phyloP scores from a whole-genome alignment of 2,797 vertebrate species.

The Eulemur mongoz region DNA sequence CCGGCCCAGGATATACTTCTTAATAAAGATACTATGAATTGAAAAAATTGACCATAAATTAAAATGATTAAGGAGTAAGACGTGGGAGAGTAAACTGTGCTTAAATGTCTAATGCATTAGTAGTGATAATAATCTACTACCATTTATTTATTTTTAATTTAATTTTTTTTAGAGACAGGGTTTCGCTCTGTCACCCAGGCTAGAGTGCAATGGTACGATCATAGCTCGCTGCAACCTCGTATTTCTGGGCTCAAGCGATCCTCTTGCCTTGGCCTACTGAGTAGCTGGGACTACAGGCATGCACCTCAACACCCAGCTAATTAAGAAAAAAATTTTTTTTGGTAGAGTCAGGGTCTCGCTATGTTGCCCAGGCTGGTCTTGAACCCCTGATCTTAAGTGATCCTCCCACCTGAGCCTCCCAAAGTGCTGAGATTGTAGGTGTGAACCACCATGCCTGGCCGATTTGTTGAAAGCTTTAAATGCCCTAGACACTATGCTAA shows the following conservation, averaged over 20 bases:
- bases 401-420: background rate
- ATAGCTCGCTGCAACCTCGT: background rate
- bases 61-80: background rate
- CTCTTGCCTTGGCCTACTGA: background rate
- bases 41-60: background rate
- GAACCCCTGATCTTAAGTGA: background rate
- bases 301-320: background rate
- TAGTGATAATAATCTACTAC: background rate
- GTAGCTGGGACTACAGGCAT: background rate
- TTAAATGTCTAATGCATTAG: background rate
- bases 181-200: background rate
- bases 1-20: background rate
- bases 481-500: background rate
- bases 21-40: conserved; percentile 27
- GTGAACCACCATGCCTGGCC: background rate
- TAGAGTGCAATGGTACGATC: background rate
- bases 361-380: background rate
- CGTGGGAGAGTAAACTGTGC: background rate
- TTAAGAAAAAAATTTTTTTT: background rate
- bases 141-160: background rate
- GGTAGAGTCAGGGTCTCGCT: background rate
- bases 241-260: background rate
- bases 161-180: background rate
- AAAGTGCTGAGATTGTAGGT: background rate
- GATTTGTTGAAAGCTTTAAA: background rate